Evolutionary conservation across 2,113 vertebrate species (phyloP).

Genomic region (Anguilla japonica): DNA sequence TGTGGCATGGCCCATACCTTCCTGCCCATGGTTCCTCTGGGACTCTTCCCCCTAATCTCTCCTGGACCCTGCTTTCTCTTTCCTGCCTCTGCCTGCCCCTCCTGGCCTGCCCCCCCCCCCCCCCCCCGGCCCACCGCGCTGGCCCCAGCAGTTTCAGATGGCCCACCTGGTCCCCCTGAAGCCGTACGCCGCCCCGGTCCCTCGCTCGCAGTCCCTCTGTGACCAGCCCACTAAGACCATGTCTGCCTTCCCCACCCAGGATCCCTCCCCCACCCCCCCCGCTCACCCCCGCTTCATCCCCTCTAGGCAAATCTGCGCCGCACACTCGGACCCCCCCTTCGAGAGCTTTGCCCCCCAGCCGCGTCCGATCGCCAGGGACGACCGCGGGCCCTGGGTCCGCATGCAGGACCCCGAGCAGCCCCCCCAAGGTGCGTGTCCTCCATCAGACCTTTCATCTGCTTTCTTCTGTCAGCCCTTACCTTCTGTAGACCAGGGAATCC

Average conservation of each 20-base stretch:
- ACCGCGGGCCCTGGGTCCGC: slow-evolving; percentile 82
- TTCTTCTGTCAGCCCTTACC: neutral
- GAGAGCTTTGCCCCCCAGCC: slow-evolving; percentile 78
- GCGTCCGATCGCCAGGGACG: slow-evolving; percentile 62
- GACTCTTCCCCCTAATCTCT: neutral
- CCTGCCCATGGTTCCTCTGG: neutral
- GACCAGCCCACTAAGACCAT: slow-evolving; percentile 88
- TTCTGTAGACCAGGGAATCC: neutral
- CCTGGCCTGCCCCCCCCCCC: neutral
- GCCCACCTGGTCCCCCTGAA: slow-evolving; percentile 88
- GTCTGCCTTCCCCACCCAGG: slow-evolving; percentile 84
- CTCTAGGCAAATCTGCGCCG: slow-evolving; percentile 81
- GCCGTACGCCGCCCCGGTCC: slow-evolving; percentile 85
- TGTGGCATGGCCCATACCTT: neutral
- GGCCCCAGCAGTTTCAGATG: slow-evolving; percentile 78
- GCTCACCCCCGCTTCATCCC: slow-evolving; percentile 67
- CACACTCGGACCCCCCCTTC: slow-evolving; percentile 88
- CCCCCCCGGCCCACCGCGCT: slow-evolving; percentile 21
- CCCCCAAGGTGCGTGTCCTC: slow-evolving; percentile 74
- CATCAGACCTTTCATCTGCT: neutral
- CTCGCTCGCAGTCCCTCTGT: slow-evolving; percentile 90
- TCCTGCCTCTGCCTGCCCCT: neutral
- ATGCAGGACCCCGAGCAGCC: slow-evolving; percentile 78
- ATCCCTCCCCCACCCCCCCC: slow-evolving; percentile 64
- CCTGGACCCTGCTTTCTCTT: neutral